Evolutionary conservation across 2,113 vertebrate genomes (phyloP).

Genomic region (Vulpes lagopus): DNA sequence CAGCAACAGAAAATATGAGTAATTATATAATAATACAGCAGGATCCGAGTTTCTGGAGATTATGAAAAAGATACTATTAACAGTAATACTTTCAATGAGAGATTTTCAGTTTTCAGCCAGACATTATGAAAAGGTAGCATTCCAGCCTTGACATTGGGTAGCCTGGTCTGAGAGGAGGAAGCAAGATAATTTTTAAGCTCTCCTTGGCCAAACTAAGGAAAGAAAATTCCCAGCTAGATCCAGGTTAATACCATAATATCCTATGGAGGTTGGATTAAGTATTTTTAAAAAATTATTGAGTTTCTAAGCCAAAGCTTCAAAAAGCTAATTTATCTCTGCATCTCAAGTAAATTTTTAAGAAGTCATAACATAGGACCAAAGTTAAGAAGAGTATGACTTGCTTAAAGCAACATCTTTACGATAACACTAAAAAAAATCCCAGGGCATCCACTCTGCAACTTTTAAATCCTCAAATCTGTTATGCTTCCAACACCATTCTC

Average conservation of each 20-base stretch:
- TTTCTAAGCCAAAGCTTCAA: slow-evolving; percentile 19
- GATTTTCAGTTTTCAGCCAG: not conserved
- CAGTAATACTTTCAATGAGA: not conserved
- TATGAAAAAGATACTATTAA: not conserved
- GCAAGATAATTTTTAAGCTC: not conserved
- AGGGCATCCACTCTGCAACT: not conserved
- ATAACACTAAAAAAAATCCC: not conserved
- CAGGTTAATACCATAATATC: slow-evolving; percentile 2
- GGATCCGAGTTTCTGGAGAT: not conserved
- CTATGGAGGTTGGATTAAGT: not conserved
- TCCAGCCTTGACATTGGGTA: not conserved
- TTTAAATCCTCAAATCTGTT: not conserved
- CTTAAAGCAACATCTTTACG: not conserved
- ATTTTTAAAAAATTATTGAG: not conserved
- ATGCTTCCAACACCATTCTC: not conserved
- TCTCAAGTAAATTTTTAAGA: not conserved
- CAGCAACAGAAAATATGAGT: not conserved
- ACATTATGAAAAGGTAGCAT: not conserved
- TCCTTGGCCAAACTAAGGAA: not conserved
- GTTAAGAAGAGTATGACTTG: not conserved
- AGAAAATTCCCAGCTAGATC: not conserved
- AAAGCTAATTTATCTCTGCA: not conserved
- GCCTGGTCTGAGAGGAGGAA: not conserved
- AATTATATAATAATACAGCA: slow-evolving; percentile 14
- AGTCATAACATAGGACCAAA: not conserved